phyloP scores from a whole-genome alignment of 2,888 invertebrate genomes.

The Drosophila lacicola region DNA sequence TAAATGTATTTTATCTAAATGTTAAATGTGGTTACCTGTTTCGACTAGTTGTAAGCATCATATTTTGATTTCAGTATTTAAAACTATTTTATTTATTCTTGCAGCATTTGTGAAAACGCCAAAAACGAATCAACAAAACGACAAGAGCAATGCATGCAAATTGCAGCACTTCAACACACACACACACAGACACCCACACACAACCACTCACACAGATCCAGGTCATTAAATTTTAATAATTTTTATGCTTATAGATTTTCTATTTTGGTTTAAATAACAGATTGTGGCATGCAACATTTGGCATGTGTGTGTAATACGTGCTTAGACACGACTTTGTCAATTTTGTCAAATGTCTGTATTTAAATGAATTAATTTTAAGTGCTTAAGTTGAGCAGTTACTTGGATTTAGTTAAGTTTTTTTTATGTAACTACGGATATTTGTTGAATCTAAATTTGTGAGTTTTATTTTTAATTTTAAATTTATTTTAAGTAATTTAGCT shows the following conservation, averaged over 20 bases:
- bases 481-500: conserved; percentile 39
- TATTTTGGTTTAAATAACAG: conserved; percentile 2
- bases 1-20: conserved; percentile 45
- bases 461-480: conserved; percentile 58
- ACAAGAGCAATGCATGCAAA: conserved; percentile 71
- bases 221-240: neutral
- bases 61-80: conserved; percentile 35
- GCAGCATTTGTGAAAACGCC: conserved; percentile 70
- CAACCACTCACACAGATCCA: conserved; percentile 22
- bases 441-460: conserved; percentile 72
- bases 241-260: neutral
- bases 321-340: conserved; percentile 25
- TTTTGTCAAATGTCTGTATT: conserved; percentile 22
- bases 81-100: conserved; percentile 55
- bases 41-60: conserved; percentile 8
- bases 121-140: conserved; percentile 55
- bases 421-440: conserved; percentile 40
- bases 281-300: conserved; percentile 29
- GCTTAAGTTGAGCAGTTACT: conserved; percentile 28
- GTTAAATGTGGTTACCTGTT: conserved; percentile 39
- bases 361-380: conserved; percentile 26
- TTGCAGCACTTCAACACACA: conserved; percentile 47
- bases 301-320: conserved; percentile 17
- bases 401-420: conserved; percentile 55
- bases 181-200: conserved; percentile 26